Percentiles rank a stretch among this genome's conserved stretches.
Evolutionary conservation across 2,113 vertebrate species (phyloP).

Genomic region (Cochlearius cochlearius): DNA sequence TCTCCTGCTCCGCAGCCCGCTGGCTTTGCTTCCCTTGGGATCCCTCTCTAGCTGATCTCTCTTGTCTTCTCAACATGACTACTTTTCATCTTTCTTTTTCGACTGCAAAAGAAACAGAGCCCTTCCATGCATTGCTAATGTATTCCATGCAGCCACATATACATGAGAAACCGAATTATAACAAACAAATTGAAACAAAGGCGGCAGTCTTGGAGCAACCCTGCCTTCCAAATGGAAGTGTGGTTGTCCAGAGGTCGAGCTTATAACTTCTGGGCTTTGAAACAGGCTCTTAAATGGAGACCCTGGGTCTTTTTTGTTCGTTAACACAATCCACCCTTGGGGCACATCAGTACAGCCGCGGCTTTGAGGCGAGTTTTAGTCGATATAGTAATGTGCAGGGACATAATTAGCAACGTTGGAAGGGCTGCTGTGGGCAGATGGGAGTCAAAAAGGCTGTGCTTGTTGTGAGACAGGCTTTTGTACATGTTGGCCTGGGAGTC

Average conservation of each 20-base stretch:
- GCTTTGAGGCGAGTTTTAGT: background rate
- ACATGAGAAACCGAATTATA: background rate
- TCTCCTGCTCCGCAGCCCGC: background rate
- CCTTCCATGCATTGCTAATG: background rate
- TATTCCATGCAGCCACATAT: background rate
- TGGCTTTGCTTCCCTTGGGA: background rate
- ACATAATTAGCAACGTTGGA: background rate
- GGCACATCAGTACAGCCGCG: background rate
- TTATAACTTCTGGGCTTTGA: background rate
- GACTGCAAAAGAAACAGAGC: background rate
- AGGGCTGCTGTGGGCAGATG: constrained; percentile 17
- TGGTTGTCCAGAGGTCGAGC: background rate
- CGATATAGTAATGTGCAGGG: background rate
- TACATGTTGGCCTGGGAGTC: background rate
- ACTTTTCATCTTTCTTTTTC: background rate
- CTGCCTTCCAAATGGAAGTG: background rate
- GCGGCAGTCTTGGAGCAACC: background rate
- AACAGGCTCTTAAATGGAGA: background rate
- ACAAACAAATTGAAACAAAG: background rate
- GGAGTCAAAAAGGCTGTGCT: background rate
- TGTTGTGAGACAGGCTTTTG: background rate
- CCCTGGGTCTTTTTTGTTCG: background rate
- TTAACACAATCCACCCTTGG: background rate
- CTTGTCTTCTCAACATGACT: background rate
- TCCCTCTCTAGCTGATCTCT: background rate